Evolutionary conservation across 2,888 invertebrate genomes (phyloP), one percentile per base, ranked within the genome.

Genomic region (Lepeophtheirus nordmannii): DNA sequence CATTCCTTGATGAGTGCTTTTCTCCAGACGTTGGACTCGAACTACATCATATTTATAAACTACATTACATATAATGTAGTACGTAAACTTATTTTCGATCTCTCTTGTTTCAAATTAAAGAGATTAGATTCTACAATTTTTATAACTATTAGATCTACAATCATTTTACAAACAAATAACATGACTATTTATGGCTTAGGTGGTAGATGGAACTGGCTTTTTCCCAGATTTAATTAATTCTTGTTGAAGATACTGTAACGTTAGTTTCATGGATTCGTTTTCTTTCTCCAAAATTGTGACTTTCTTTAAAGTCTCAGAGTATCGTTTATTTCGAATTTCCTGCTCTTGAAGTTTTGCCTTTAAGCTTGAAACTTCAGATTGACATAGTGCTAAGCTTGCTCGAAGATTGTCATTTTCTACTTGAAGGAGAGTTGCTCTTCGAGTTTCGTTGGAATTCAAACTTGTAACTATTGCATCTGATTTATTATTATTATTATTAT

Each of bases 381-480:
- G n/a, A 8, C 37, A 17, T 9, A 10, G 12, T 10, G 41, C 53
- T n/a, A 63, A 56, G 22, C 17, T 11, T 11, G 53, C n/a, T n/a
- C 63, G 63, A 20, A 63, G 56, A 37, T 63, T 63, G 30, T 41
- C 20, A 9, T 63, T 63, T 10, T 63, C 63, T 22, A 63, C 63
- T 14, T 30, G 23, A 41, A 63, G 53, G 23, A 63, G 53, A 10
- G 63, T 14, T 20, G 63, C 63, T 56, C 56, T 14, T 23, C 53
- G 46, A 30, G 30, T 30, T 30, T 30, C 30, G 7, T 30, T 30
- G 7, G 30, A 30, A 30, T 30, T 30, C 30, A 30, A 30, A 30
- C 30, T 30, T 30, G 30, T 30, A 30, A 7, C 30, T 30, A 30
- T 30, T 30, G 30, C 30, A 30, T 7, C 30, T 30, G 30, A 30